phyloP scores from a whole-genome alignment of 2,888 invertebrate species.

The Cephonodes hylas region DNA sequence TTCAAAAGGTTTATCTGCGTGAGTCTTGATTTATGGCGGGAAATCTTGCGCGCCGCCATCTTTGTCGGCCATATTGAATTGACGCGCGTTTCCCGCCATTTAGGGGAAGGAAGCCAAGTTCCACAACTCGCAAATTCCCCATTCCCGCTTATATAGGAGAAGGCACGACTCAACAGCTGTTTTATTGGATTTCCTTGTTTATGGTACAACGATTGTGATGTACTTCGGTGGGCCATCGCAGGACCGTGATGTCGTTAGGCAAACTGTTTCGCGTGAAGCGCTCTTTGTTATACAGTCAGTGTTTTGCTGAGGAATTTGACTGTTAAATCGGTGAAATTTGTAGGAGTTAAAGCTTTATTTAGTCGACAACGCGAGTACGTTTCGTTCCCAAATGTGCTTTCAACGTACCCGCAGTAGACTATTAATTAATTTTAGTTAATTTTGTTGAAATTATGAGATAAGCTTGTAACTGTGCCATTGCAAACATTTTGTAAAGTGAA shows the following conservation, averaged over 20 bases:
- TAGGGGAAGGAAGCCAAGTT: constrained; percentile 19
- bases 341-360: neutral
- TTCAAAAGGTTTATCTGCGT: neutral
- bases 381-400: neutral
- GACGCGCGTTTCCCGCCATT: constrained; percentile 19
- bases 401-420: neutral
- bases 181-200: constrained; percentile 18
- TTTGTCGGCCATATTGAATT: constrained; percentile 22
- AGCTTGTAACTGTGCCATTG: neutral
- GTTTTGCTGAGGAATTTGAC: neutral
- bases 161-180: constrained; percentile 3
- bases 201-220: constrained; percentile 12
- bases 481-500: neutral
- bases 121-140: neutral
- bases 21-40: constrained; percentile 7
- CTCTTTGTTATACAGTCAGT: neutral
- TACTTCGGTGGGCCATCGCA: constrained; percentile 2
- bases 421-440: neutral
- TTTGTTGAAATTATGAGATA: neutral
- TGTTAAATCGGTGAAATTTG: neutral
- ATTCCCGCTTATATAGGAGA: constrained; percentile 2
- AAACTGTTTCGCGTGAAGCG: constrained; percentile 13
- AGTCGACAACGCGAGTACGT: neutral
- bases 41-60: constrained; percentile 10
- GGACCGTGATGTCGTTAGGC: constrained; percentile 11